Base-by-base conservation (phyloP, 2,113 vertebrate genomes). In the Furnarius figulus region DNA sequence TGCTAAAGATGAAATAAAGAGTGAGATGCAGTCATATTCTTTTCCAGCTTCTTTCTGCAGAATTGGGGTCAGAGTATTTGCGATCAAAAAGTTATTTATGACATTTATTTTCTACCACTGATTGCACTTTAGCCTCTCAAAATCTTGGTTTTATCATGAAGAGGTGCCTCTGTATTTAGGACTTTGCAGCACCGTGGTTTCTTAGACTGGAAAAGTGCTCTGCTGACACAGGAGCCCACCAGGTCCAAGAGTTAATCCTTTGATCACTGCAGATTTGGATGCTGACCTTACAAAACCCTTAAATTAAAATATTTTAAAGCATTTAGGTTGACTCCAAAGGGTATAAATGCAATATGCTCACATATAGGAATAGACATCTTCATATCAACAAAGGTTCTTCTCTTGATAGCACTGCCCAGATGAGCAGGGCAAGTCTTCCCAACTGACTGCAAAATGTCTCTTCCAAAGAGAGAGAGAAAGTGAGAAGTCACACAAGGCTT, bases 1-100 rank as follows among this genome's bases (percentile, higher is more conserved):
- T 97, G 96, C 97, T 97, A 93, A 95, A 96, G 97, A 97, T 95
- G 94, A 96, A 97, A 93, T 97, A 97, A 96, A 97, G 89, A 96
- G 93, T 94, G 95, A 93, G 97, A 97, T 94, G 90, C 92, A 96
- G 91, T 93, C 95, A 90, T 95, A 95, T 93, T 94, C 96, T 94
- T 95, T 94, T 95, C 83, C 93, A 96, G 94, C 90, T 96, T 91
- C 80, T 92, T 92, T 94, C 90, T 94, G 79, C 49, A 90, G 93
- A 95, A 95, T 78, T 93, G 90, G 93, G 94, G 96, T 96, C 85
- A 92, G 85, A 93, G 88, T 97, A 95, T 95, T 97, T 96, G 96
- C 92, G 94, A 95, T 95, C 90, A 94, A 95, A 90, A 97, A 97
- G 95, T 97, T 97, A 94, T 95, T 97, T 94, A 96, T 93, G 85